phyloP scores from a whole-genome alignment of 2,113 vertebrate genomes.

The Pardalotus punctatus region DNA sequence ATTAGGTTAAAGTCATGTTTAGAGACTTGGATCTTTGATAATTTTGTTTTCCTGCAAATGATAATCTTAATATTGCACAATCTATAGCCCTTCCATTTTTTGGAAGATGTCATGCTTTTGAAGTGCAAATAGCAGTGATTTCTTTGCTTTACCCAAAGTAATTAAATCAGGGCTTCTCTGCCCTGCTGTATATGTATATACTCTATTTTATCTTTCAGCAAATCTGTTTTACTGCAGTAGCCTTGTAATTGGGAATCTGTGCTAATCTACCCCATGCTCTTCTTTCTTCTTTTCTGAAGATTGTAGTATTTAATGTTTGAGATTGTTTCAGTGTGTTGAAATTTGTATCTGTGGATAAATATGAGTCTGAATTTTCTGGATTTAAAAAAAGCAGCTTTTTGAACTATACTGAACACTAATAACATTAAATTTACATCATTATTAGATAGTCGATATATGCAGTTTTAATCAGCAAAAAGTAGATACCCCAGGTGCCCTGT shows the following conservation, averaged over 20 bases:
- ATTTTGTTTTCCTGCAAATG: background rate
- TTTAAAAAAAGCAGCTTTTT: background rate
- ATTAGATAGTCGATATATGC: background rate
- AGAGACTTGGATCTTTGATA: background rate
- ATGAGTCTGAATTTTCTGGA: background rate
- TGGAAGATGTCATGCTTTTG: slow-evolving; percentile 38
- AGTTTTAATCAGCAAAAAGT: background rate
- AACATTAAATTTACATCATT: background rate
- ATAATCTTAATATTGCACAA: background rate
- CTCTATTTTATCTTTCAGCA: slow-evolving; percentile 9
- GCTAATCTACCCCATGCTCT: background rate
- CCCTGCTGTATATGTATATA: background rate
- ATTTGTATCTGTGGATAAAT: background rate
- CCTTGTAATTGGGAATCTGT: slow-evolving; percentile 12
- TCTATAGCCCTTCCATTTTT: background rate
- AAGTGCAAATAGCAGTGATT: slow-evolving; percentile 46
- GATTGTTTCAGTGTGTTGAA: background rate
- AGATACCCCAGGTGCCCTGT: background rate
- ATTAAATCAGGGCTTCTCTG: slow-evolving; percentile 33
- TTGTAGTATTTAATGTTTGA: background rate
- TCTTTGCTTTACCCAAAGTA: slow-evolving; percentile 37
- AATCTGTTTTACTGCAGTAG: slow-evolving; percentile 16
- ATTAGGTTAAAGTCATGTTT: background rate
- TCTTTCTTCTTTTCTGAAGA: background rate
- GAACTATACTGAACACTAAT: background rate